Conservation (phyloP, 2,888 invertebrate species). For the Rhopalosiphum nymphaeae region DNA sequence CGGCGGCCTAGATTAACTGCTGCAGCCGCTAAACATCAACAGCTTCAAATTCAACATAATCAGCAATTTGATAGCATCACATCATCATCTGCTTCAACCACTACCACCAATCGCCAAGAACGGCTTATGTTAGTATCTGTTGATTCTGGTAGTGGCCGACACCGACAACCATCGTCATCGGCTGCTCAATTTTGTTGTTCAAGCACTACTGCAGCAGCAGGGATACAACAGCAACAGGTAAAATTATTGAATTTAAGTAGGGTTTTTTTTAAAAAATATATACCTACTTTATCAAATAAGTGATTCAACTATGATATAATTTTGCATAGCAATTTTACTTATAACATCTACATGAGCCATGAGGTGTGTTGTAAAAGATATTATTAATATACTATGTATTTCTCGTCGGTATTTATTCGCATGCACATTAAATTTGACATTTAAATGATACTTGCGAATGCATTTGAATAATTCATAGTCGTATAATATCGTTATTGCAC, state of each 20-base stretch:
- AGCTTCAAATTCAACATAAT: constrained; percentile 22
- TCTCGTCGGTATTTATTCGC: not conserved
- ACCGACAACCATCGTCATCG: constrained; percentile 6
- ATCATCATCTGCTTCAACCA: not conserved
- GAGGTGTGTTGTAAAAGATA: not conserved
- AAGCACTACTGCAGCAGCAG: not conserved
- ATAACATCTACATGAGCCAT: too few relatives aligned
- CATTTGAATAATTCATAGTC: constrained; percentile 39
- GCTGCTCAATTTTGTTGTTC: constrained; percentile 37
- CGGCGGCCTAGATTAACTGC: constrained; percentile 21
- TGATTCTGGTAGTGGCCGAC: constrained; percentile 4
- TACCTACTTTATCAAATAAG: not conserved
- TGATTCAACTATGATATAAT: not conserved
- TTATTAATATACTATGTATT: not conserved
- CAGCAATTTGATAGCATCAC: constrained; percentile 46
- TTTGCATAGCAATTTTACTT: not conserved
- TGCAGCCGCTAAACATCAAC: constrained; percentile 36
- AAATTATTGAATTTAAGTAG: not conserved
- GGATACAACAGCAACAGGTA: constrained; percentile 29
- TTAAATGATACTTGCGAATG: constrained; percentile 19
- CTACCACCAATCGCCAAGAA: not conserved
- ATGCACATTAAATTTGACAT: constrained; percentile 31
- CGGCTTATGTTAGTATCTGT: constrained; percentile 37
- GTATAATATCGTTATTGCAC: constrained; percentile 34
- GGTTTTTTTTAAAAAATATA: not conserved